phyloP scores from a whole-genome alignment of 1,140 invertebrate species.

The Scaptomyza hsui region DNA sequence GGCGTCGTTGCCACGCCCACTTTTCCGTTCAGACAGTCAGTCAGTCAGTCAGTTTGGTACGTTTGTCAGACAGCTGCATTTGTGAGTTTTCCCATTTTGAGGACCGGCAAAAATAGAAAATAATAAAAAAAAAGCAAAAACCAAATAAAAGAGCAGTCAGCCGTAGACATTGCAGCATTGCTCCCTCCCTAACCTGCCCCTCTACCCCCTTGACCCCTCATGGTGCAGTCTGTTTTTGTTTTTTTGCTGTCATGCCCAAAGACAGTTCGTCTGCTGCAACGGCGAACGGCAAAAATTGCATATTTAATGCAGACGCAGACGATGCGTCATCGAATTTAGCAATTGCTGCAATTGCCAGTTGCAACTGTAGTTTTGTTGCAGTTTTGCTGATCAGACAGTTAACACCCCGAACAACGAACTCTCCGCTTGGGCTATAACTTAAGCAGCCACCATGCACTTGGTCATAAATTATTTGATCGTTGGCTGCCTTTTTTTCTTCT shows the following conservation, averaged over 20 bases:
- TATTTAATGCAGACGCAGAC: constrained; percentile 73
- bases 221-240: constrained; percentile 4
- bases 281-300: constrained; percentile 52
- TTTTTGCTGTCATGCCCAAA: constrained; percentile 31
- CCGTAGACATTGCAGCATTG: constrained; percentile 22
- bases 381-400: constrained; percentile 68
- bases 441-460: constrained; percentile 77
- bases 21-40: constrained; percentile 1
- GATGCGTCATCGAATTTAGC: constrained; percentile 71
- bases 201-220: neutral
- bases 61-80: constrained; percentile 18
- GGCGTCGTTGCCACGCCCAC: constrained; percentile 15
- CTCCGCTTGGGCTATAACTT: constrained; percentile 62
- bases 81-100: constrained; percentile 30
- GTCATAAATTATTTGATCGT: constrained; percentile 79
- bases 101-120: neutral
- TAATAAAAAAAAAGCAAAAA: neutral
- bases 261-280: constrained; percentile 72
- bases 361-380: constrained; percentile 21
- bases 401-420: constrained; percentile 41
- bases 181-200: neutral
- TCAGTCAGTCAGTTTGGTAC: no score
- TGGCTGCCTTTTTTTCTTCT: constrained; percentile 44
- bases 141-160: constrained; percentile 13
- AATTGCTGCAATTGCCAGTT: constrained; percentile 52